Evolutionary conservation across 1,140 invertebrate genomes (phyloP).

Genomic region (Achroia grisella): DNA sequence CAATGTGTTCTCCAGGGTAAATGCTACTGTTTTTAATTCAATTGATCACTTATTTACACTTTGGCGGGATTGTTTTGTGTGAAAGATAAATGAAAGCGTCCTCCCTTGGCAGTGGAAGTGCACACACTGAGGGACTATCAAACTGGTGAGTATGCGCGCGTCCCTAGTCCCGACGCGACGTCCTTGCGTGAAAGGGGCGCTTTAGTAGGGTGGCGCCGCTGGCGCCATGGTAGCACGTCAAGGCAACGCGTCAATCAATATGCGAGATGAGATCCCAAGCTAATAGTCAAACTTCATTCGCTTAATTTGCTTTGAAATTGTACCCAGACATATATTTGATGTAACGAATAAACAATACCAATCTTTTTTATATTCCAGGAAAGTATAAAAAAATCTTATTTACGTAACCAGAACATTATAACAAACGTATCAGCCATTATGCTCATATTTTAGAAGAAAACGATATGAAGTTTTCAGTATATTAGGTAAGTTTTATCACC

Average conservation of each 20-base stretch:
- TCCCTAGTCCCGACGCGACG: slow-evolving; percentile 62
- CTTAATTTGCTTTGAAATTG: no score
- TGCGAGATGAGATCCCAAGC: slow-evolving; percentile 51
- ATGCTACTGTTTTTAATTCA: slow-evolving; percentile 16
- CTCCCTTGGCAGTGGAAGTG: slow-evolving; percentile 29
- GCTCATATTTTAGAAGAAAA: no score
- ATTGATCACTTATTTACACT: slow-evolving; percentile 26
- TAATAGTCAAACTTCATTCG: slow-evolving; percentile 24
- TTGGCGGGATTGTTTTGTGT: slow-evolving; percentile 27
- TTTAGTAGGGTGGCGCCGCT: slow-evolving; percentile 63
- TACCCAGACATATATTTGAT: no score
- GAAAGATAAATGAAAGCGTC: slow-evolving; percentile 32
- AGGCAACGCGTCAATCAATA: slow-evolving; percentile 68
- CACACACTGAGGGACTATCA: slow-evolving; percentile 39
- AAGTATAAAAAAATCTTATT: no score
- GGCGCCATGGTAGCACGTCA: slow-evolving; percentile 54
- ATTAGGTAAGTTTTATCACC: no score
- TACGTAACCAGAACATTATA: no score
- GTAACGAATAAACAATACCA: no score
- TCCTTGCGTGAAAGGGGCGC: slow-evolving; percentile 63
- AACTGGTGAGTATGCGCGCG: slow-evolving; percentile 52
- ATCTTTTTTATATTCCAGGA: no score
- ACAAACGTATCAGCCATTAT: no score
- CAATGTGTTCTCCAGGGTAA: slow-evolving; percentile 46
- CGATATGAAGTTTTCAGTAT: no score